These are phyloP conservation scores for Pterobdella sp. DNA, from an alignment of 2,888 invertebrate genomes.

Conservation along the genomic window DNA sequence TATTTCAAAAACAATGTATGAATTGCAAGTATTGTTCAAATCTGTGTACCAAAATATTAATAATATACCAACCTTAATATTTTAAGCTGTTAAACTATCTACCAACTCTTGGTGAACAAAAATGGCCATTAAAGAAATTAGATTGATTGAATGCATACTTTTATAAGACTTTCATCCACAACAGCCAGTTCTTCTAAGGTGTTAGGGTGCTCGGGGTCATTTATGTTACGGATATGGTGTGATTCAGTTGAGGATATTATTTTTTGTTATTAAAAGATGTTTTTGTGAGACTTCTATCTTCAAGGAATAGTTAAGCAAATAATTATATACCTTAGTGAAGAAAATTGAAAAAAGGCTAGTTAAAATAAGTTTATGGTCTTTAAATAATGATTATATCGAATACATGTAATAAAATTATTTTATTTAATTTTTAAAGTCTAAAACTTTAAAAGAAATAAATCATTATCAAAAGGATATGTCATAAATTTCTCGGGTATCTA, in stretches of 20 bases:
- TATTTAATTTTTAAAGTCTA: neutral
- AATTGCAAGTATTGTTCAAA: no score
- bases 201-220: slow-evolving; percentile 15
- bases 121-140: no score
- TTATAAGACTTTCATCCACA: slow-evolving; percentile 7
- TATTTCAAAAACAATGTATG: no score
- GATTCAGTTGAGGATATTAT: neutral
- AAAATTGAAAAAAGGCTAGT: no score
- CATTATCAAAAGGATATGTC: neutral
- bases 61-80: no score
- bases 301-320: neutral
- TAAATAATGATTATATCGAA: neutral
- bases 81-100: no score
- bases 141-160: no score
- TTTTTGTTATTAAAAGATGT: neutral
- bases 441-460: neutral
- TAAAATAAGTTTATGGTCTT: neutral
- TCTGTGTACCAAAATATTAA: no score
- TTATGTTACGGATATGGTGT: slow-evolving; percentile 11
- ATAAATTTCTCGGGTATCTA: slow-evolving; percentile 6
- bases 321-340: no score
- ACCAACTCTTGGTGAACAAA: no score
- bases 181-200: slow-evolving; percentile 11
- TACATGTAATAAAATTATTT: neutral
- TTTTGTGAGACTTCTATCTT: neutral